A percentile compares a stretch with the other conserved stretches of the same genome.
Conservation (phyloP, 2,888 invertebrate genomes). For the Microdon myrmicae region DNA sequence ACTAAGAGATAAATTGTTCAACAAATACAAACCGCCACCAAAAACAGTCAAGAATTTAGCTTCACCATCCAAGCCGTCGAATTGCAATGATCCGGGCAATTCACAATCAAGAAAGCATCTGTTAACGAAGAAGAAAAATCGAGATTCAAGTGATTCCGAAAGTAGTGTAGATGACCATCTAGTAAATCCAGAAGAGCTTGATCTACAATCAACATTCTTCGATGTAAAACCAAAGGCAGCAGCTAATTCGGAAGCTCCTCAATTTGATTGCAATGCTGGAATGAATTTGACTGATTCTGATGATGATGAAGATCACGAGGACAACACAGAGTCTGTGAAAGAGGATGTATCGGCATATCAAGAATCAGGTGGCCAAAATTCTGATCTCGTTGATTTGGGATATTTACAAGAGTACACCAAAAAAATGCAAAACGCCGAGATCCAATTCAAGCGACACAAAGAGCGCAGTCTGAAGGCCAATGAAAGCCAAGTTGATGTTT, state of each 20-base stretch:
- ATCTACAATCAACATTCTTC: constrained; percentile 71
- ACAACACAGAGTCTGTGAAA: constrained; percentile 46
- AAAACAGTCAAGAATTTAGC: constrained; percentile 53
- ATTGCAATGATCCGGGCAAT: constrained; percentile 50
- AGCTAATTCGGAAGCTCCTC: constrained; percentile 54
- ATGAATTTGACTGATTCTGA: constrained; percentile 61
- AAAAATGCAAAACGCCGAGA: constrained; percentile 71
- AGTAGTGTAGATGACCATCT: constrained; percentile 71
- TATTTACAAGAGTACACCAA: constrained; percentile 70
- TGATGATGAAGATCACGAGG: constrained; percentile 57
- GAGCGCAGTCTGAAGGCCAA: constrained; percentile 56
- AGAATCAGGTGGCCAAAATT: not conserved
- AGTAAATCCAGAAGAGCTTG: constrained; percentile 69
- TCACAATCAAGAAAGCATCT: constrained; percentile 11
- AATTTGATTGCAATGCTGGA: constrained; percentile 65
- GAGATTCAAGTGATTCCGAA: constrained; percentile 44
- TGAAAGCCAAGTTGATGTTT: constrained; percentile 69
- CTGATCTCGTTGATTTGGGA: constrained; percentile 69
- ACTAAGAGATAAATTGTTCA: constrained; percentile 57
- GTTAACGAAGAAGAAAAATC: constrained; percentile 1
- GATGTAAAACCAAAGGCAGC: constrained; percentile 55
- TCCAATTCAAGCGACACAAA: constrained; percentile 69
- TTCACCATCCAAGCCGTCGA: constrained; percentile 51
- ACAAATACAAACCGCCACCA: constrained; percentile 63
- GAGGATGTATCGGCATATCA: constrained; percentile 50